A percentile compares a stretch with the other conserved stretches of the same genome.
These are phyloP conservation scores for Gobio occitaniae DNA, from an alignment of 2,797 vertebrate genomes.

Conservation along the genomic window DNA sequence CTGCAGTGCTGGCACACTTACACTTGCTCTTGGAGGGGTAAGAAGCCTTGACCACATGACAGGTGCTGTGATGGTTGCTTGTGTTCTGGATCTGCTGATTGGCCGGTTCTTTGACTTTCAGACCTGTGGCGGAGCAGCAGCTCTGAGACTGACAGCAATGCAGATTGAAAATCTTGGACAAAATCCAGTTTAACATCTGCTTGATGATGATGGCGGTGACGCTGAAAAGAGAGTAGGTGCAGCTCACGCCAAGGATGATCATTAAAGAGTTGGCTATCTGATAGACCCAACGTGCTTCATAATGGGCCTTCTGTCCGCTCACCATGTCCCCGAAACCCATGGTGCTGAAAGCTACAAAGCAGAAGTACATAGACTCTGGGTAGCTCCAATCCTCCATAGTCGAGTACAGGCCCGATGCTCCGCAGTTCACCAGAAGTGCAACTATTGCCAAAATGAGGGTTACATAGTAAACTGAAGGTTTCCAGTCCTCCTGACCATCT, in stretches of 20 bases:
- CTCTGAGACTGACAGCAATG: constrained; percentile 3
- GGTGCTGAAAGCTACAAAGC: constrained; percentile 76
- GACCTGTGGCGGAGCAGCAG: constrained; percentile 16
- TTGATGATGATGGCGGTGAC: constrained; percentile 71
- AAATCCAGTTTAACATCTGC: constrained; percentile 68
- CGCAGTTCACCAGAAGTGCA: constrained; percentile 65
- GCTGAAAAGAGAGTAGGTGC: constrained; percentile 73
- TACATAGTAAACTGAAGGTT: constrained; percentile 68
- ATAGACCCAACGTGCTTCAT: constrained; percentile 62
- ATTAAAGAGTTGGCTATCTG: constrained; percentile 70
- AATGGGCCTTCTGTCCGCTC: constrained; percentile 67
- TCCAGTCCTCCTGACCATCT: constrained; percentile 54
- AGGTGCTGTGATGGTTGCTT: constrained; percentile 3
- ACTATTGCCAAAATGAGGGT: constrained; percentile 65
- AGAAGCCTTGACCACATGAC: constrained; percentile 41
- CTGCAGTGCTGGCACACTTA: constrained; percentile 57
- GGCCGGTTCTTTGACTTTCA: constrained; percentile 36
- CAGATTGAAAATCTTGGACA: constrained; percentile 45
- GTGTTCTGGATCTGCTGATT: constrained; percentile 43
- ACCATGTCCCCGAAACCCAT: constrained; percentile 77
- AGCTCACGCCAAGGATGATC: constrained; percentile 73
- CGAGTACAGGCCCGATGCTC: constrained; percentile 69
- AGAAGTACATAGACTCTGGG: constrained; percentile 74
- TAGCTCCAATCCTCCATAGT: constrained; percentile 73
- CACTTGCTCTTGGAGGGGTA: constrained; percentile 30